Conservation (phyloP, 92 coral and sea anemone species). For the Actinernus sp. region DNA sequence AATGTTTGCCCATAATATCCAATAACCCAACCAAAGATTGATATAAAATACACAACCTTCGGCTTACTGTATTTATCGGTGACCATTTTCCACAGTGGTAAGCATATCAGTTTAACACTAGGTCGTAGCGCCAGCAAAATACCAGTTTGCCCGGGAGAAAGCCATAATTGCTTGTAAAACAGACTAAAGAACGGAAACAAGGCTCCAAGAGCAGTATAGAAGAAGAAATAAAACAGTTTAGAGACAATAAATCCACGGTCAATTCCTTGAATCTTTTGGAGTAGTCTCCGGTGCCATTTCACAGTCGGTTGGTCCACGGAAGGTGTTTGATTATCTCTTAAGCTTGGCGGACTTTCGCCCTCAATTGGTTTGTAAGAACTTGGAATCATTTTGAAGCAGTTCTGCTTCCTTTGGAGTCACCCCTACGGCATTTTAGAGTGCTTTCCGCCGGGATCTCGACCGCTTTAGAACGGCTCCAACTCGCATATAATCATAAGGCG, state of each 20-base stretch:
- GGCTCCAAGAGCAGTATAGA: conserved; percentile 87
- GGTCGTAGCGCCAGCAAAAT: conserved; percentile 86
- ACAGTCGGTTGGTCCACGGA: conserved; percentile 11
- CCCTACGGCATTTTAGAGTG: too few relatives aligned
- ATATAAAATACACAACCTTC: conserved; percentile 83
- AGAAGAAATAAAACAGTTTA: conserved; percentile 86
- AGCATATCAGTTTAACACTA: conserved; percentile 78
- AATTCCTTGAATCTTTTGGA: conserved; percentile 34
- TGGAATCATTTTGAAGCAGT: conserved; percentile 60
- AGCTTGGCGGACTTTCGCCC: conserved; percentile 58
- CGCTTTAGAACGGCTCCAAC: too few relatives aligned
- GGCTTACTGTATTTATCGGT: conserved; percentile 82
- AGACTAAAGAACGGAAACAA: conserved; percentile 85
- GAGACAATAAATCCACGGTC: conserved; percentile 79
- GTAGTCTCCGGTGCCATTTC: conserved; percentile 33
- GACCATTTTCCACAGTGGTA: conserved; percentile 90
- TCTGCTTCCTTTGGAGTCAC: too few relatives aligned
- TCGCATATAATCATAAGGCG: too few relatives aligned
- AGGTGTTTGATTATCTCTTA: conserved; percentile 13
- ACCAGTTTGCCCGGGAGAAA: conserved; percentile 79
- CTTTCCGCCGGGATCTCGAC: too few relatives aligned
- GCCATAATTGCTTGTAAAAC: conserved; percentile 91
- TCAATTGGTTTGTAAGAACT: conserved; percentile 77
- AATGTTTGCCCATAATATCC: conserved; percentile 91
- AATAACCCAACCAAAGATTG: conserved; percentile 86